Conservation (phyloP, 2,797 vertebrate species). For the Natrix natrix region DNA sequence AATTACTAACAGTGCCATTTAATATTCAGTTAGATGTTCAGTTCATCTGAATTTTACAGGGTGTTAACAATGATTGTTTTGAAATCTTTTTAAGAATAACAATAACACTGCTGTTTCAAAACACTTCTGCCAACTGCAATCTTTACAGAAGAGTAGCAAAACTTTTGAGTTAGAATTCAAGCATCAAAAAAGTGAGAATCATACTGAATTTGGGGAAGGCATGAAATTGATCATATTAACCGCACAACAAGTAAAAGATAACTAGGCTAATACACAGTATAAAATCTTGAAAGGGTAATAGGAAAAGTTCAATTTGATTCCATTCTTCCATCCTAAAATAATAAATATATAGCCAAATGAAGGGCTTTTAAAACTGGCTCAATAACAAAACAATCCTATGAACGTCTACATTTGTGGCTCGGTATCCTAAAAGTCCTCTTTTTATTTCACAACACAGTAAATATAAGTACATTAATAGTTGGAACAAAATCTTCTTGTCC, state of each 20-base stretch:
- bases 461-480: not conserved
- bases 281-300: conserved; percentile 15
- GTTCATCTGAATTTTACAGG: conserved; percentile 66
- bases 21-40: conserved; percentile 69
- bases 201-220: conserved; percentile 54
- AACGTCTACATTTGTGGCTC: not conserved
- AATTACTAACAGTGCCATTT: conserved; percentile 71
- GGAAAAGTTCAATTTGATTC: conserved; percentile 27
- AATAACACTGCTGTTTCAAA: conserved; percentile 53
- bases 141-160: conserved; percentile 64
- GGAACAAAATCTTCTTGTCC: not conserved
- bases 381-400: not conserved
- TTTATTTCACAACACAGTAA: conserved; percentile 28
- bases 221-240: conserved; percentile 58
- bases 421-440: not conserved
- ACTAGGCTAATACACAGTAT: conserved; percentile 49
- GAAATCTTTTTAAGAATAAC: conserved; percentile 49
- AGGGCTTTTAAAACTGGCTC: conserved; percentile 4
- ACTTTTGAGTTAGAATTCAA: conserved; percentile 64
- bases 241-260: conserved; percentile 57
- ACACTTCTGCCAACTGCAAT: conserved; percentile 43
- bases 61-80: conserved; percentile 61
- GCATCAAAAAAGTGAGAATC: conserved; percentile 65
- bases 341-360: not conserved
- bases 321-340: conserved; percentile 29